Conservation (phyloP, 2,888 invertebrate species). For the Pterobdella sp. region DNA sequence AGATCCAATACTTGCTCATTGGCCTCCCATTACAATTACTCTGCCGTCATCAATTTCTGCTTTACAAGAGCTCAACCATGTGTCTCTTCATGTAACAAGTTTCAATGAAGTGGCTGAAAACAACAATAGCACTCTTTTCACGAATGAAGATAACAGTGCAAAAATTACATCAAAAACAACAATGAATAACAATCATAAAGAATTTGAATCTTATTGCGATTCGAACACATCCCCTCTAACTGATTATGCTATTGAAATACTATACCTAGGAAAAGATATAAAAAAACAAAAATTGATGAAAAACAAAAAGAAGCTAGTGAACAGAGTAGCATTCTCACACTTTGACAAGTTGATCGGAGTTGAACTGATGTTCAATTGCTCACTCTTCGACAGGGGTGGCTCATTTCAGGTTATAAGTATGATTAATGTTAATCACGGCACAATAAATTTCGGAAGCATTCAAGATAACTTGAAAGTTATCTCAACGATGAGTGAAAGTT, state of each 20-base stretch:
- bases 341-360: constrained; percentile 13
- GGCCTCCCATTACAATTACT: background rate
- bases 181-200: background rate
- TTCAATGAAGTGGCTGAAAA: background rate
- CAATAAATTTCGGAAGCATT: background rate
- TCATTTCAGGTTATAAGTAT: background rate
- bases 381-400: constrained; percentile 18
- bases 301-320: background rate
- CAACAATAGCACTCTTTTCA: background rate
- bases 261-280: background rate
- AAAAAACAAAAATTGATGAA: background rate
- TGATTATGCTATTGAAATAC: background rate
- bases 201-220: background rate
- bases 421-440: background rate
- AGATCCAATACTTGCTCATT: constrained; percentile 3
- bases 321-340: constrained; percentile 3
- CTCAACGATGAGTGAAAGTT: background rate
- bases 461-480: background rate
- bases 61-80: background rate
- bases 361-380: constrained; percentile 25
- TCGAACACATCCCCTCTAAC: background rate
- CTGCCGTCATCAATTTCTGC: background rate
- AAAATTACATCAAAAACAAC: background rate
- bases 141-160: background rate
- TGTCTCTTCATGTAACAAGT: constrained; percentile 2